A percentile compares a stretch with the other conserved stretches of the same genome.
Evolutionary conservation across 2,113 vertebrate species (phyloP).

Genomic region (Crotalus tigris): DNA sequence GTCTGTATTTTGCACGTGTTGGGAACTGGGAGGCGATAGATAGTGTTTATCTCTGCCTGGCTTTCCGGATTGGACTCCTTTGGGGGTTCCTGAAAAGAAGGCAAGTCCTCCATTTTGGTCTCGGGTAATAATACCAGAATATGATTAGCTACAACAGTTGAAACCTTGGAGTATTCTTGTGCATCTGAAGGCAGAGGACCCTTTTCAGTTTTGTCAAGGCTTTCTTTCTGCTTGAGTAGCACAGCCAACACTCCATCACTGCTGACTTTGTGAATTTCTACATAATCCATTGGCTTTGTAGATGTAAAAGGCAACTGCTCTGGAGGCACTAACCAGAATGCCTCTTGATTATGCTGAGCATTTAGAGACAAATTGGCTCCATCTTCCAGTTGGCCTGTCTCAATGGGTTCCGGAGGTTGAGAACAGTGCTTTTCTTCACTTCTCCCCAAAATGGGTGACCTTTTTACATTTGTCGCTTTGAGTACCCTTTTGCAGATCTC

Average conservation of each 20-base stretch:
- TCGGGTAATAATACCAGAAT: constrained; percentile 80
- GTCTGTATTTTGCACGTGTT: constrained; percentile 50
- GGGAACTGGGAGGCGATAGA: constrained; percentile 24
- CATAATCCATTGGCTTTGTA: constrained; percentile 75
- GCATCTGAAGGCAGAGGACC: constrained; percentile 31
- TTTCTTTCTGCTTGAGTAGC: constrained; percentile 68
- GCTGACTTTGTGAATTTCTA: constrained; percentile 84
- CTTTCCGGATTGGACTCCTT: constrained; percentile 33
- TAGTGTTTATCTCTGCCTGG: constrained; percentile 60
- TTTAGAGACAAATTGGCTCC: constrained; percentile 39
- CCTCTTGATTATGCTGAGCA: constrained; percentile 36
- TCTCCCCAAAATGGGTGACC: constrained; percentile 29
- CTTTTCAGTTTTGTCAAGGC: constrained; percentile 40
- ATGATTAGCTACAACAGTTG: constrained; percentile 69
- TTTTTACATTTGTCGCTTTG: constrained; percentile 34
- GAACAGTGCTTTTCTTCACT: constrained; percentile 50
- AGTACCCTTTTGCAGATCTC: constrained; percentile 55
- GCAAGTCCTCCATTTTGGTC: constrained; percentile 14
- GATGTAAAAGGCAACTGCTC: constrained; percentile 48
- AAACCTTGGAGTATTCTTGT: constrained; percentile 86
- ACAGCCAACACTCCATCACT: constrained; percentile 74
- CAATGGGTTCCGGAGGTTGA: constrained; percentile 22
- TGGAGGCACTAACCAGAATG: constrained; percentile 37
- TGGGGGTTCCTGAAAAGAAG: constrained; percentile 53
- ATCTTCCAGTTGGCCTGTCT: constrained; percentile 37